These are phyloP conservation scores for Pammene aurita DNA, from an alignment of 2,888 invertebrate genomes.

Conservation along the genomic window DNA sequence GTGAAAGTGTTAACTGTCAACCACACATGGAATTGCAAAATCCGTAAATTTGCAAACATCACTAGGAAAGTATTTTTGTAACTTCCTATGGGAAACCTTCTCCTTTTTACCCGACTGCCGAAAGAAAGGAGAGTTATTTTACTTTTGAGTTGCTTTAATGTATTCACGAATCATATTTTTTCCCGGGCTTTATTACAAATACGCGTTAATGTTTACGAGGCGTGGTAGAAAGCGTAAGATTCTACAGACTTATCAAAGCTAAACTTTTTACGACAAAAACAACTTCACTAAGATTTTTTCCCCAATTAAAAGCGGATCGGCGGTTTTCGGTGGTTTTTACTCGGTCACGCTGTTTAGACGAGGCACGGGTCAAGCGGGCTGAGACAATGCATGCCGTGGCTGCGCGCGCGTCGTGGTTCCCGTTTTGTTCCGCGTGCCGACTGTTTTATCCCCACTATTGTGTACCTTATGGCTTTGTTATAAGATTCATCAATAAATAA, in stretches of 20 bases:
- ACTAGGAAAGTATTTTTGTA: no score
- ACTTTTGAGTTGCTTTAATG: no score
- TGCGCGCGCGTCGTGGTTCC: conserved; percentile 68
- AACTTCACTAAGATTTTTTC: conserved; percentile 64
- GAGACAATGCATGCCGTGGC: conserved; percentile 76
- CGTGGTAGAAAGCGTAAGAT: conserved; percentile 40
- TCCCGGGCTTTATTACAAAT: conserved; percentile 18
- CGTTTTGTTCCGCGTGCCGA: conserved; percentile 79
- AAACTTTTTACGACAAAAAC: conserved; percentile 57
- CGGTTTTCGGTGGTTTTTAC: conserved; percentile 68
- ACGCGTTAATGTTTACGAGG: conserved; percentile 32
- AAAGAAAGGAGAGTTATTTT: no score
- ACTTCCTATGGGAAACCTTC: no score
- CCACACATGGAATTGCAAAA: no score
- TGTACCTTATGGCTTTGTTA: conserved; percentile 21
- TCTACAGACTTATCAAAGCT: conserved; percentile 50
- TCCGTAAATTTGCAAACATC: no score
- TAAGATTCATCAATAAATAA: conserved; percentile 12
- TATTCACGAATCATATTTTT: not conserved
- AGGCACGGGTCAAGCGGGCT: conserved; percentile 81
- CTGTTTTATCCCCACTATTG: conserved; percentile 41
- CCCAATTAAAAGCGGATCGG: conserved; percentile 68
- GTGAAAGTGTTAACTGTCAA: no score
- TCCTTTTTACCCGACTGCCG: no score
- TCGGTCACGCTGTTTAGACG: conserved; percentile 65